Evolutionary conservation across 2,797 vertebrate genomes (phyloP), one percentile per base, ranked within the genome.

Genomic region (Danio jaintianensis): DNA sequence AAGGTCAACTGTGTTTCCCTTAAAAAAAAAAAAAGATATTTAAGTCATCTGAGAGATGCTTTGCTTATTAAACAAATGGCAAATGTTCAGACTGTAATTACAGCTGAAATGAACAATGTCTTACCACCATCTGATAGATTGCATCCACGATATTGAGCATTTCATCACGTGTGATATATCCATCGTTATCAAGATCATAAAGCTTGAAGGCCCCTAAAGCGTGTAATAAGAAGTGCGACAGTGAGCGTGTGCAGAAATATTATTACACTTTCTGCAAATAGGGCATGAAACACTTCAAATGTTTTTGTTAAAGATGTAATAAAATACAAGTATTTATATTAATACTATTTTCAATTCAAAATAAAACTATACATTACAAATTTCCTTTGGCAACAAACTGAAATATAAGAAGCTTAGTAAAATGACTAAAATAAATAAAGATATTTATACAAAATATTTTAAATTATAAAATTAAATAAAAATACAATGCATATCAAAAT

Each of bases 121-220:
- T 95, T 87, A 99, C 97, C 97, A 99, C 97, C 97, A 99, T 99
- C 93, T 98, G 96, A 90, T 99, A 99, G 86, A 99, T 99, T 3
- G 97, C 97, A 0, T 99, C 97, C 50, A 99, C 97, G 6, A 99
- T 99, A 88, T 98, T 96, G 88, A 98, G 85, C 97, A 98, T 99
- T 94, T 99, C 97, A 0, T 96, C 97, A 74, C 96, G 93, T 15
- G 97, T 99, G 92, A 99, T 99, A 91, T 97, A 98, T 67, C 97
- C 97, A 0, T 98, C 97, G 0, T 97, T 98, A 86, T 98, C 97
- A 66, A 98, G 86, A 89, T 99, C 97, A 0, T 98, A 99, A 10
- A 99, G 92, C 88, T 98, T 99, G 83, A 98, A 99, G 0, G 97
- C 97, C 97, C 97, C 97, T 99, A 91, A n/a, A 42, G 61, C 0